Percentiles rank a stretch among this genome's conserved stretches.
These are phyloP conservation scores for Crenichthys baileyi DNA, from an alignment of 2,797 vertebrate species.

Conservation along the genomic window DNA sequence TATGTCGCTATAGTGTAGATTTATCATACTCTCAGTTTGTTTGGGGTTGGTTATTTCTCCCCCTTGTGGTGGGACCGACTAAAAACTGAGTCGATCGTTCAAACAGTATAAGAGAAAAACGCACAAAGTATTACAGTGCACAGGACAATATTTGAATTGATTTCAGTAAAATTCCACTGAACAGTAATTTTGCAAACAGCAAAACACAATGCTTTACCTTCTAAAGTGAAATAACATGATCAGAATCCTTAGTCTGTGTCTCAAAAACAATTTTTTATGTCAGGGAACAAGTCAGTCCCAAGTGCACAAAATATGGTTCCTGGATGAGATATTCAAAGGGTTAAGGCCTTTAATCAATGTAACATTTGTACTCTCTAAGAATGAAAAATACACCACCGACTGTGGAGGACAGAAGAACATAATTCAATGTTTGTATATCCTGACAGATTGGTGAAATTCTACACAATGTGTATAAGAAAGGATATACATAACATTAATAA, in stretches of 20 bases:
- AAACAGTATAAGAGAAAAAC: neutral
- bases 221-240: no score
- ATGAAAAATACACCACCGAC: neutral
- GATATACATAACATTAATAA: neutral
- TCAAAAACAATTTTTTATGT: no score
- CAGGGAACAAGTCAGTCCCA: no score
- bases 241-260: no score
- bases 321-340: neutral
- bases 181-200: no score
- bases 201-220: no score
- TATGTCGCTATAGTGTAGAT: conserved; percentile 19
- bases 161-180: no score
- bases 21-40: conserved; percentile 20
- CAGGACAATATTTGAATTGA: no score
- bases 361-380: neutral
- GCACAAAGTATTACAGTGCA: neutral
- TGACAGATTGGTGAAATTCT: neutral
- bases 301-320: no score
- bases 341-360: neutral
- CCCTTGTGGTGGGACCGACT: conserved; percentile 33
- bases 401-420: neutral
- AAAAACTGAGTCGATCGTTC: neutral
- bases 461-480: neutral
- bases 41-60: conserved; percentile 28
- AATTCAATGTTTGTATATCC: neutral